These are phyloP conservation scores for Paracyclopina nana DNA, from an alignment of 1,140 invertebrate species.

Conservation along the genomic window DNA sequence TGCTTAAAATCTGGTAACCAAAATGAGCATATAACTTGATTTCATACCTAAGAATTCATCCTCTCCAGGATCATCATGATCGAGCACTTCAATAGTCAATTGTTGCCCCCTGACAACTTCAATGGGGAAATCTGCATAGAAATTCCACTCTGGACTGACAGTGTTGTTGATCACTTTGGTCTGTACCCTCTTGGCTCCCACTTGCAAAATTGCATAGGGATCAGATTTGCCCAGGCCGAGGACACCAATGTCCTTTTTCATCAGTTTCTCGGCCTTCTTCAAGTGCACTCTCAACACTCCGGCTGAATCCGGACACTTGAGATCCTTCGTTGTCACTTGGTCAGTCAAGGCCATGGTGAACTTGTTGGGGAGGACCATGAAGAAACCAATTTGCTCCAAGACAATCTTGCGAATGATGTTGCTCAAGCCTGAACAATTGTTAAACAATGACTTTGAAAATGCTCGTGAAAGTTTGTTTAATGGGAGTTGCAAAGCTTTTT, in stretches of 20 bases:
- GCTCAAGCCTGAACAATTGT: too few relatives aligned
- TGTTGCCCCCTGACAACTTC: conserved; percentile 20
- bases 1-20: too few relatives aligned
- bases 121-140: conserved; percentile 45
- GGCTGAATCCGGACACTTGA: conserved; percentile 11
- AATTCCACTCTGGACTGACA: conserved; percentile 82
- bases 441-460: too few relatives aligned
- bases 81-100: conserved; percentile 20
- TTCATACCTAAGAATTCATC: conserved; percentile 22
- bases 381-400: conserved; percentile 25
- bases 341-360: conserved; percentile 73
- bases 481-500: too few relatives aligned
- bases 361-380: conserved; percentile 84
- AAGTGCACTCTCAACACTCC: conserved; percentile 9
- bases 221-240: conserved; percentile 87
- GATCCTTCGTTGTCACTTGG: conserved; percentile 75
- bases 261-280: conserved; percentile 2
- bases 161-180: conserved; percentile 75
- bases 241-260: conserved; percentile 41
- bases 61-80: conserved; percentile 21
- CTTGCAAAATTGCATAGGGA: conserved; percentile 68
- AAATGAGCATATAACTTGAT: too few relatives aligned
- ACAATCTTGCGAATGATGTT: conserved; percentile 15
- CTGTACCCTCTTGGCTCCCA: conserved; percentile 67
- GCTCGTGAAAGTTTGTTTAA: too few relatives aligned